Base-by-base conservation (phyloP, 2,888 invertebrate species). In the Tortrix viridana region DNA sequence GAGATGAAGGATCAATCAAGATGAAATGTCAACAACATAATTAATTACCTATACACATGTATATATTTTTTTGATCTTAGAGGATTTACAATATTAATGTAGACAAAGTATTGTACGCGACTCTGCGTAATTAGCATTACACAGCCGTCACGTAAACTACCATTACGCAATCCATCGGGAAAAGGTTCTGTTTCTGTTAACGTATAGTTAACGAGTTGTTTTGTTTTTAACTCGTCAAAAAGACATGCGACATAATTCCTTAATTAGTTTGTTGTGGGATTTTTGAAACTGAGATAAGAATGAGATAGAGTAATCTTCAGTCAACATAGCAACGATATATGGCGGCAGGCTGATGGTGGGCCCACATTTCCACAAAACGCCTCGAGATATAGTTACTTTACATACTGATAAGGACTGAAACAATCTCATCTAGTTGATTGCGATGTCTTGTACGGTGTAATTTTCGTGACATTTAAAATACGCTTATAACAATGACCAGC, bases 261-360 rank as follows among this genome's bases (percentile, higher is more conserved):
- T 52, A 50, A 62, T 62, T 52, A 52, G 56, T 23, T 50, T 38
- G 50, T 56, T 23, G 44, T 37, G 38, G 38, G 46, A 57, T 56
- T 38, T 50, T 19, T 57, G 38, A 52, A 44, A 41, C 37, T 12
- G 37, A 80, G 88, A 87, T 88, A 88, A 85, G 79, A 77, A 70
- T 77, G 70, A 76, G 76, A 76, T 74, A 73, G 50, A 58, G 67
- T 84, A 87, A 89, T 89, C 89, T 89, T 85, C 80, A 78, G 90
- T 88, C 84, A 89, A 90, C 83, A 88, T 85, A 79, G 81, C 75
- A 69, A 71, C 68, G 77, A 71, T 81, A 81, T 82, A 80, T 77
- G 77, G 79, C 67, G 73, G 69, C 58, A 72, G 72, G 76, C 70
- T 74, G 77, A 73, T 77, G 76, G 73, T 74, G 71, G 75, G 67